Conservation (phyloP, 92 coral and sea anemone genomes). For the Scolanthus callimorphus region DNA sequence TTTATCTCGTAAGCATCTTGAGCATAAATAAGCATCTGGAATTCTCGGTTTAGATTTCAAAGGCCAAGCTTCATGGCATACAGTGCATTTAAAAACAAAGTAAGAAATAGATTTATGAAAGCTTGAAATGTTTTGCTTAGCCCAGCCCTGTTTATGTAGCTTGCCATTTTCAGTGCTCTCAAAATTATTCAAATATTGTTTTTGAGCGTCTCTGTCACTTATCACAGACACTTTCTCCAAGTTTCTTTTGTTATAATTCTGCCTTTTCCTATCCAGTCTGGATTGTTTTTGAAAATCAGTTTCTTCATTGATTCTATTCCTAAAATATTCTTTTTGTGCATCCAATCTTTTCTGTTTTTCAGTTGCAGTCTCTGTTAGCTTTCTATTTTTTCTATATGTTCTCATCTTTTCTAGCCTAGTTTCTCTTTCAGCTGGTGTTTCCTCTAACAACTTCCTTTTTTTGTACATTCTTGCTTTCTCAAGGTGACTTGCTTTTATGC, state of each 20-base stretch:
- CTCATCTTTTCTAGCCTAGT: not conserved
- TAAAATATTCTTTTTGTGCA: slow-evolving; percentile 11
- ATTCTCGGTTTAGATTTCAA: slow-evolving; percentile 39
- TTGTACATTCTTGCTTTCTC: not conserved
- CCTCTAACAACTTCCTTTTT: too few species aligned
- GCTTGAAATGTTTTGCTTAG: slow-evolving; percentile 45
- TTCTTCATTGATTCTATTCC: slow-evolving; percentile 4
- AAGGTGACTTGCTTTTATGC: not conserved
- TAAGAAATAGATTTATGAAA: slow-evolving; percentile 52
- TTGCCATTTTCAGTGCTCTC: slow-evolving; percentile 43
- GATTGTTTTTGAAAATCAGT: slow-evolving; percentile 4
- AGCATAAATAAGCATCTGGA: slow-evolving; percentile 45
- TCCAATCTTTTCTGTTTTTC: not conserved
- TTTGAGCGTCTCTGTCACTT: too few species aligned
- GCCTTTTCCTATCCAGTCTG: too few species aligned
- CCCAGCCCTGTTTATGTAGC: slow-evolving; percentile 51
- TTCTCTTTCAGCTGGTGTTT: not conserved
- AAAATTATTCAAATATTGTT: slow-evolving; percentile 44
- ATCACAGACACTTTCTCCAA: too few species aligned
- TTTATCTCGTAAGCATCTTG: slow-evolving; percentile 40
- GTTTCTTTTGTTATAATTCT: too few species aligned
- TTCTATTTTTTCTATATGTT: too few species aligned
- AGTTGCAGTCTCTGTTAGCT: not conserved
- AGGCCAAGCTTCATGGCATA: slow-evolving; percentile 60
- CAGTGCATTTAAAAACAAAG: slow-evolving; percentile 35